These are phyloP conservation scores for Mustelus asterias DNA, from an alignment of 2,113 vertebrate species.

Conservation along the genomic window DNA sequence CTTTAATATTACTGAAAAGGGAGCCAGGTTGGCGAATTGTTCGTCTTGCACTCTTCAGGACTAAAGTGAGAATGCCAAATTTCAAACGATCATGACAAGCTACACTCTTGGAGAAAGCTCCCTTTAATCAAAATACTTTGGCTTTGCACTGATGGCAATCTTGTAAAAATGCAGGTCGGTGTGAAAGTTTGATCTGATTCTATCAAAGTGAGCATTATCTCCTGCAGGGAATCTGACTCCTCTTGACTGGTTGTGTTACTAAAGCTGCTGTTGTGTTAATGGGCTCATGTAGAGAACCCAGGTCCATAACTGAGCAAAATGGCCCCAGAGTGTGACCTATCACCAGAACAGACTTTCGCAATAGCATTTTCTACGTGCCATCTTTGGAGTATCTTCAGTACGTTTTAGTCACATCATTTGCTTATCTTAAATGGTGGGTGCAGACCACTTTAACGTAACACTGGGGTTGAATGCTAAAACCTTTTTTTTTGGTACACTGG, in stretches of 20 bases:
- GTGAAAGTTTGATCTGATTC: background rate
- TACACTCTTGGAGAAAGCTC: no score
- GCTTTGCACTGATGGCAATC: background rate
- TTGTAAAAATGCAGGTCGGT: background rate
- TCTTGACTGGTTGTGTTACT: background rate
- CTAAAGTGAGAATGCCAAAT: background rate
- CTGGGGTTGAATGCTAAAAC: background rate
- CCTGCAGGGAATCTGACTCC: background rate
- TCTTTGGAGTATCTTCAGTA: background rate
- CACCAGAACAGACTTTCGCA: background rate
- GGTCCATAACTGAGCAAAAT: background rate
- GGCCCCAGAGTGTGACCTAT: background rate
- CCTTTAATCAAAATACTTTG: background rate
- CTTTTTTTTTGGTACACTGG: background rate
- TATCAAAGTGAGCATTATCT: background rate
- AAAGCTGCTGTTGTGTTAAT: background rate
- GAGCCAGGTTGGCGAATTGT: background rate
- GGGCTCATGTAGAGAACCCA: background rate
- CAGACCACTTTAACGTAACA: background rate
- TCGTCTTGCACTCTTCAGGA: background rate
- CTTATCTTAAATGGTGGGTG: background rate
- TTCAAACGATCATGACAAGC: background rate
- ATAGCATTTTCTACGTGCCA: background rate
- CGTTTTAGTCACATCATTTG: background rate
- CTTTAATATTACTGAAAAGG: background rate